Evolutionary conservation across 2,888 invertebrate species (phyloP).

Genomic region (Dicyrtomina minuta): DNA sequence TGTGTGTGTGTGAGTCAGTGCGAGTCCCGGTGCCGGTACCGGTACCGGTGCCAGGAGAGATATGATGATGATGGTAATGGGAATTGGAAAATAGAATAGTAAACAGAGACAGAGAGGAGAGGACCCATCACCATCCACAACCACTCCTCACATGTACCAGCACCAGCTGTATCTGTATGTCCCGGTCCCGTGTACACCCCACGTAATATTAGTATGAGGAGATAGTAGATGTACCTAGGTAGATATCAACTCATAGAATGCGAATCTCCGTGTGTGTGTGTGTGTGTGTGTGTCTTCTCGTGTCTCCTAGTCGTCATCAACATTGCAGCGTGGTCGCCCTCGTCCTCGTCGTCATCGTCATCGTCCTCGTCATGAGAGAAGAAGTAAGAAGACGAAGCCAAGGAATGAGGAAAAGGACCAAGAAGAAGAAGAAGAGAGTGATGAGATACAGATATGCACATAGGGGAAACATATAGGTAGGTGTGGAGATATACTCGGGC

Average conservation of each 20-base stretch:
- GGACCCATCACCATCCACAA: not conserved
- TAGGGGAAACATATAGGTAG: slow-evolving; percentile 26
- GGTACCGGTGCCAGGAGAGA: slow-evolving; percentile 37
- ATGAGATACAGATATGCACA: slow-evolving; percentile 25
- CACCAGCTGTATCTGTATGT: too few relatives aligned
- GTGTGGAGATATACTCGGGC: slow-evolving; percentile 28
- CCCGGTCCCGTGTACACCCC: too few relatives aligned
- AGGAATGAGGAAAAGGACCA: slow-evolving; percentile 33
- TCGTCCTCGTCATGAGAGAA: slow-evolving; percentile 28
- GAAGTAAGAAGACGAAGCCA: slow-evolving; percentile 34
- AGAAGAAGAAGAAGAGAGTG: not conserved
- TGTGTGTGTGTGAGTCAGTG: slow-evolving; percentile 36
- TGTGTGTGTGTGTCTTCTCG: not conserved
- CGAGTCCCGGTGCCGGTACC: too few relatives aligned
- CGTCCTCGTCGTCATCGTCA: slow-evolving; percentile 17
- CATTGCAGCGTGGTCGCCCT: too few relatives aligned
- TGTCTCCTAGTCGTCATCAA: not conserved
- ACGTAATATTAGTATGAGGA: too few relatives aligned
- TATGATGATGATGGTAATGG: slow-evolving; percentile 43
- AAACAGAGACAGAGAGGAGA: too few relatives aligned
- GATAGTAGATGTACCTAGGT: too few relatives aligned
- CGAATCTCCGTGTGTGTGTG: too few relatives aligned
- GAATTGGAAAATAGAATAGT: slow-evolving; percentile 6
- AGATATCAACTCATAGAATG: slow-evolving; percentile 10
- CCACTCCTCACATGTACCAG: slow-evolving; percentile 2